Conservation (phyloP, 2,113 vertebrate species). For the Eupsittula cactorum region DNA sequence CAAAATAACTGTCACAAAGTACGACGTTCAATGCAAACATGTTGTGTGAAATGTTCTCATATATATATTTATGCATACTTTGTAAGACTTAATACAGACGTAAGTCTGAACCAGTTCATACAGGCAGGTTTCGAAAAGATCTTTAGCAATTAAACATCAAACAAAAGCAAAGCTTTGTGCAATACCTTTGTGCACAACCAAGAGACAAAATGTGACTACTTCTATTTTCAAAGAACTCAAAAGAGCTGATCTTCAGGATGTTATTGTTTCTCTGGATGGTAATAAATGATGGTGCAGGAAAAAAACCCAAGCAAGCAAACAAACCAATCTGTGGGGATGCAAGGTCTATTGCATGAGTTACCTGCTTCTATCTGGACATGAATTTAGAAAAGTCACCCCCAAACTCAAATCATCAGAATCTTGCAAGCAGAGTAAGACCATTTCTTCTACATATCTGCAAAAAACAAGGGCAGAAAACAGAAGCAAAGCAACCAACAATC, state of each 20-base stretch:
- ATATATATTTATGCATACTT: not conserved
- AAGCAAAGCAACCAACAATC: not conserved
- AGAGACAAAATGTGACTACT: accelerated
- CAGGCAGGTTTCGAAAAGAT: not conserved
- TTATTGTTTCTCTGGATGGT: not conserved
- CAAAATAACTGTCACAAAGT: not conserved
- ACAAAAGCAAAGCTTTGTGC: not conserved
- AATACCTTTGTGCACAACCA: not conserved
- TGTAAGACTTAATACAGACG: not conserved
- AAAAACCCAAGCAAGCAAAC: not conserved
- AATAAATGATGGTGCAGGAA: not conserved
- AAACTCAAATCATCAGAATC: not conserved
- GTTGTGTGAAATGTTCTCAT: not conserved
- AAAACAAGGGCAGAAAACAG: not conserved
- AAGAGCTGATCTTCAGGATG: not conserved
- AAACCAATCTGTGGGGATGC: not conserved
- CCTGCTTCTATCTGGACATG: not conserved
- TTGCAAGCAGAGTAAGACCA: not conserved
- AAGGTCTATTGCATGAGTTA: not conserved
- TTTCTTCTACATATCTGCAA: not conserved
- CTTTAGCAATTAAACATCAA: not conserved
- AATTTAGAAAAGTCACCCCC: not conserved
- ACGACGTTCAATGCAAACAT: not conserved
- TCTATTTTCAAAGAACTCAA: not conserved
- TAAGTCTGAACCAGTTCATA: not conserved